Evolutionary conservation across 1,140 invertebrate genomes (phyloP), one percentile per base, ranked within the genome.

Genomic region (Zaprionus ornatus): DNA sequence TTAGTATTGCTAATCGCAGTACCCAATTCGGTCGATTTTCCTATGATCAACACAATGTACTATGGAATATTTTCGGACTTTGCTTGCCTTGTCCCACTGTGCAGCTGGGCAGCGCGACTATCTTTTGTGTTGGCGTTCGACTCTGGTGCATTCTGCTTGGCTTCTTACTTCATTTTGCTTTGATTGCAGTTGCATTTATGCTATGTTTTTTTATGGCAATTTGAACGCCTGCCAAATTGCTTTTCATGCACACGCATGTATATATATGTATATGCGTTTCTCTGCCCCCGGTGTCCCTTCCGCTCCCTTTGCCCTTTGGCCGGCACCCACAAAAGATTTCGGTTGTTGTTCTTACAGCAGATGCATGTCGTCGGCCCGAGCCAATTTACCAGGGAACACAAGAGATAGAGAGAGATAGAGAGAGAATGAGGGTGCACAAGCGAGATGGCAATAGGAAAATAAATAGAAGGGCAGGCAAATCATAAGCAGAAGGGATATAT

Each of bases 211-310:
- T 85, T 78, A 67, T 68, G 62, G 75, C 79, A 57, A 86, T 81
- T 85, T 85, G 82, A 85, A 86, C 71, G 82, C 79, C 68, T 85
- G 82, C 82, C 82, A 85, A 85, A 85, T 82, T 56, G 82, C 79
- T 86, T 75, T 86, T 76, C 70, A 78, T 62, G 65, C 82, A 71
- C 82, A 81, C 74, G 61, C 74, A 77, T 48, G 40, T 68, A 64
- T 42, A 45, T 57, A 48, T 37, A 52, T n/a, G n/a, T 50, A 13
- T 50, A 32, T n/a, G 10, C 19, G 27, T 57, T 29, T 21, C 17
- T 35, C 27, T 57, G 2, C 1, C 27, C 1, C 55, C 17, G 29
- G 29, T 35, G 15, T 7, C 29, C 3, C 66, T 35, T 29, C 4
- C 27, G 13, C 54, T 9, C 12, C 37, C 17, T 27, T 35, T 37